Evolutionary conservation across 2,113 vertebrate genomes (phyloP), one percentile per base, ranked within the genome.

Genomic region (Pteropus alecto): DNA sequence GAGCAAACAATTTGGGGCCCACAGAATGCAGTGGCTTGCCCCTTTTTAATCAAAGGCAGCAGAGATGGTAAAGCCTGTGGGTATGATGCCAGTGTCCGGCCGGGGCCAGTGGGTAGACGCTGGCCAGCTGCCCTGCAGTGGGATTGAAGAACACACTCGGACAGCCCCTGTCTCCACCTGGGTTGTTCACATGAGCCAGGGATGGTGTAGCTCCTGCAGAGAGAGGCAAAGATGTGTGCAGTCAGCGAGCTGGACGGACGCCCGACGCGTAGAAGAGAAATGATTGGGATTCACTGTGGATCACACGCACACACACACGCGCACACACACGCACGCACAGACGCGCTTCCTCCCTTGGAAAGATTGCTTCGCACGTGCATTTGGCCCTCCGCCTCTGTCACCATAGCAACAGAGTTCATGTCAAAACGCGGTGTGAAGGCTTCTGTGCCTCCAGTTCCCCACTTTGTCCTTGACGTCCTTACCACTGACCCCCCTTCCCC

Each of bases 371-470:
- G 38, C 54, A 1, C 68, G 26, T 68, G 48, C 8, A 2, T 16
- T 21, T 14, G 77, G 19, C 46, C 6, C 16, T 6, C 41, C 21
- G 33, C 22, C 33, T 11, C 3, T 56, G 73, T 35, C 76, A 14
- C 22, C 15, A 0, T 2, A 7, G 35, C 33, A 41, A 12, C 24
- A 28, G 79, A 48, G 63, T 15, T n/a, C 26, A 10, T 56, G n/a
- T 28, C 68, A 21, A 43, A 85, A 2, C 7, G 16, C 5, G 0
- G 51, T 6, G 5, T 48, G 58, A 7, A 3, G 73, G 22, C 56
- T 35, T 13, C 41, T 56, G 4, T 43, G 9, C 16, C 15, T 14
- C 24, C 1, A 1, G 16, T 0, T 15, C 33, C 15, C 5, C 10
- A 5, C 1, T 38, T 38, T 14, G 7, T 41, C 19, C 24, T 35